phyloP scores from a whole-genome alignment of 1,140 invertebrate genomes.

The Laupala kohalensis region DNA sequence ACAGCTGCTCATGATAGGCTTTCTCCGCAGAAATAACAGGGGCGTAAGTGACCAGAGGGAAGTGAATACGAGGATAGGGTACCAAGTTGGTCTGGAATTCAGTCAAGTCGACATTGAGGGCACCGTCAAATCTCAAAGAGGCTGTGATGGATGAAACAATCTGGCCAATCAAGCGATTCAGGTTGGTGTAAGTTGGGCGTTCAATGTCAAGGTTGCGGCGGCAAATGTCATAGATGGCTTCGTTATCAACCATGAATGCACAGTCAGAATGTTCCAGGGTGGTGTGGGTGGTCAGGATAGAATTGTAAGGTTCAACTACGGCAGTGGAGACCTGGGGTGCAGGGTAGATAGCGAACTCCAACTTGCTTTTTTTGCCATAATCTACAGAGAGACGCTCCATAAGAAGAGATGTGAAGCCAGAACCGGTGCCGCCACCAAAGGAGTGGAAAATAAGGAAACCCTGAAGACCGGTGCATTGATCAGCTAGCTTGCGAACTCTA shows the following conservation, averaged over 20 bases:
- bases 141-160: slow-evolving; percentile 47
- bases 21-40: slow-evolving; percentile 75
- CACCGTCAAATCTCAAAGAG: slow-evolving; percentile 48
- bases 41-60: slow-evolving; percentile 55
- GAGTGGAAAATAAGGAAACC: slow-evolving; percentile 63
- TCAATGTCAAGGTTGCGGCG: slow-evolving; percentile 66
- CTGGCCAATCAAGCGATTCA: slow-evolving; percentile 42
- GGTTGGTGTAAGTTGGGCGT: slow-evolving; percentile 35
- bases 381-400: slow-evolving; percentile 45
- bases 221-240: slow-evolving; percentile 87
- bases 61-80: slow-evolving; percentile 40
- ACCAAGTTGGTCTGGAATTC: slow-evolving; percentile 51
- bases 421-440: slow-evolving; percentile 57
- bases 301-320: slow-evolving; percentile 58
- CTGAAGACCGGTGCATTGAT: slow-evolving; percentile 62
- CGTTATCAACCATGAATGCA: slow-evolving; percentile 82
- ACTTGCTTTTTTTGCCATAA: slow-evolving; percentile 45
- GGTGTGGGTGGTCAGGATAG: slow-evolving; percentile 45
- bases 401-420: slow-evolving; percentile 49
- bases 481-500: slow-evolving; percentile 38
- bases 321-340: slow-evolving; percentile 54
- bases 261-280: slow-evolving; percentile 73
- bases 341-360: slow-evolving; percentile 40
- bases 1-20: slow-evolving; percentile 71
- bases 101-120: slow-evolving; percentile 49